Evolutionary conservation across 2,888 invertebrate genomes (phyloP).

Genomic region (Agapetus fuscipes): DNA sequence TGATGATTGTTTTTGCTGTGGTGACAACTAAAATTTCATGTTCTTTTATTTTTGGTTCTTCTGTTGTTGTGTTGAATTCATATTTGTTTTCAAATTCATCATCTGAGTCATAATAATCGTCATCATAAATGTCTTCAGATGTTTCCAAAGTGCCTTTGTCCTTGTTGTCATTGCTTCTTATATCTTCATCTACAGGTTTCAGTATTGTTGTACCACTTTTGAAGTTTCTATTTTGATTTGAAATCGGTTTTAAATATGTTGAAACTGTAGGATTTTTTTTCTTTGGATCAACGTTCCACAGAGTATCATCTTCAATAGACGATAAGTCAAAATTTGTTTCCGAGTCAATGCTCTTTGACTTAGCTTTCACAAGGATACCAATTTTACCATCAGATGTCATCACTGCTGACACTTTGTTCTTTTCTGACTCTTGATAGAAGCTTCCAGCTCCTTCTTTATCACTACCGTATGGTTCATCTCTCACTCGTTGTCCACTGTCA

Average conservation of each 20-base stretch:
- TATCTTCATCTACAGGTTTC: conserved; percentile 13
- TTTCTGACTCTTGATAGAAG: conserved; percentile 26
- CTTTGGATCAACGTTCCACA: too few relatives aligned
- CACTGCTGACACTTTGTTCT: conserved; percentile 38
- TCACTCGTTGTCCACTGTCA: conserved; percentile 7
- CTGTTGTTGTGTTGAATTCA: neutral
- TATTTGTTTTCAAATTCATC: conserved; percentile 17
- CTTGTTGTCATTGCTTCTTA: conserved; percentile 13
- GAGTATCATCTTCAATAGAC: too few relatives aligned
- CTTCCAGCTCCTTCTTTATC: conserved; percentile 22
- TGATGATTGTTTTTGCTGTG: neutral
- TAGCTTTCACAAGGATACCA: conserved; percentile 29
- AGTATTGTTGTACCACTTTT: conserved; percentile 9
- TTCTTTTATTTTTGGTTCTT: neutral
- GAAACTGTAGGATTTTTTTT: conserved; percentile 7
- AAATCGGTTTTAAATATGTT: conserved; percentile 14
- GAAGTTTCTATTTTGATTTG: conserved; percentile 4
- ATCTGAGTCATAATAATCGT: conserved; percentile 20
- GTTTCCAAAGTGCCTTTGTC: conserved; percentile 7
- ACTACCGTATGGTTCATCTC: conserved; percentile 5
- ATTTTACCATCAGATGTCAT: conserved; percentile 40
- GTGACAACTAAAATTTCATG: neutral
- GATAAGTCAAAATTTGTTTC: too few relatives aligned
- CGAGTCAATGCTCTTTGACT: conserved; percentile 7
- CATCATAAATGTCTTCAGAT: conserved; percentile 14